Percentiles rank a stretch among this genome's conserved stretches.
Conservation (phyloP, 2,888 invertebrate species). For the Tetragonisca angustula region DNA sequence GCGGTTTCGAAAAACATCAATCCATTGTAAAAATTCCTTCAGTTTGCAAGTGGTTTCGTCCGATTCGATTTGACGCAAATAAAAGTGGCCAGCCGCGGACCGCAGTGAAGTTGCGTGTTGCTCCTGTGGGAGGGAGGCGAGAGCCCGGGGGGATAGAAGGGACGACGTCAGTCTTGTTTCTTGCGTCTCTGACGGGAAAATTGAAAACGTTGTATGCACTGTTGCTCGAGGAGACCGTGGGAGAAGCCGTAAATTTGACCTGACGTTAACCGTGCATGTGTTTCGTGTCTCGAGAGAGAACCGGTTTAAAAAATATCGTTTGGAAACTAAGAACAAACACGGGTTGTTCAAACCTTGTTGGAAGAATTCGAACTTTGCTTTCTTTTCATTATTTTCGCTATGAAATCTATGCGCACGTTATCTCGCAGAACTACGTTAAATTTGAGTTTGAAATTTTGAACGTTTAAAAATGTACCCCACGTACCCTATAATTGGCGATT, state of each 20-base stretch:
- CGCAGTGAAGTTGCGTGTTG: conserved; percentile 21
- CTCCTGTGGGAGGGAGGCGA: conserved; percentile 2
- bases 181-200: conserved; percentile 63
- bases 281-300: not conserved
- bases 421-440: too few species aligned
- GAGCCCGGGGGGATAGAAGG: not conserved
- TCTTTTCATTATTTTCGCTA: not conserved
- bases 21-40: not conserved
- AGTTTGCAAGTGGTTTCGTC: conserved; percentile 9
- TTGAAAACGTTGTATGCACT: conserved; percentile 69
- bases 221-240: conserved; percentile 17
- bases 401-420: too few species aligned
- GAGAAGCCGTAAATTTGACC: conserved; percentile 4
- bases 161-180: conserved; percentile 6
- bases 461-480: too few species aligned
- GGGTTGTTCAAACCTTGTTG: not conserved
- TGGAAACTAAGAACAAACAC: not conserved
- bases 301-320: not conserved
- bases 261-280: not conserved
- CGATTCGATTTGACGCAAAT: conserved; percentile 50
- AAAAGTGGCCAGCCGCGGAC: conserved; percentile 28
- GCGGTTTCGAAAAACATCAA: too few species aligned
- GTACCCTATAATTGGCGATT: too few species aligned
- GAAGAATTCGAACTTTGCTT: not conserved
- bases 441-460: too few species aligned